phyloP scores from a whole-genome alignment of 2,113 vertebrate species.

The Argyrosomus japonicus region DNA sequence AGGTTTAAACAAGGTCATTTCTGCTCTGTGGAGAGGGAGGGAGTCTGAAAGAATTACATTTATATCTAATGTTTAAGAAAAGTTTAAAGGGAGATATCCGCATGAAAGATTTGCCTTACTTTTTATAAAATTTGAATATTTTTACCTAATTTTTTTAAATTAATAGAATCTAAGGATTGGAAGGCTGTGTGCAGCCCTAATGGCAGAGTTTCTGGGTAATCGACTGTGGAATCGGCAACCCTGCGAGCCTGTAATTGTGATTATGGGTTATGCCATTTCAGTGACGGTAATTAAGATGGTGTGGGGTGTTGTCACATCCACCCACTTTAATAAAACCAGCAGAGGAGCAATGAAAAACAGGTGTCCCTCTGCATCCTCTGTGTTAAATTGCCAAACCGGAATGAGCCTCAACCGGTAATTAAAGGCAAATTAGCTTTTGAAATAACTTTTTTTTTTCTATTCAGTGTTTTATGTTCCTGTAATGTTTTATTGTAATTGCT shows the following conservation, averaged over 20 bases:
- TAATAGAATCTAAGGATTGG: slow-evolving; percentile 14
- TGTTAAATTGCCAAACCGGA: slow-evolving; percentile 52
- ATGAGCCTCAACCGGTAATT: slow-evolving; percentile 60
- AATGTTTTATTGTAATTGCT: slow-evolving; percentile 41
- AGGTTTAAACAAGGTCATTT: slow-evolving; percentile 31
- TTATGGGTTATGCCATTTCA: slow-evolving; percentile 55
- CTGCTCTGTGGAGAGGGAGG: slow-evolving; percentile 14
- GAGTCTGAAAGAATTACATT: not conserved
- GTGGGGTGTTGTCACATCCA: slow-evolving; percentile 47
- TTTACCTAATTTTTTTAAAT: slow-evolving; percentile 18
- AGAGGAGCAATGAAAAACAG: slow-evolving; percentile 48
- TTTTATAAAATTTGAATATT: slow-evolving; percentile 21
- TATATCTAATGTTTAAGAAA: not conserved
- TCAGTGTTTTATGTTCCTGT: slow-evolving; percentile 37
- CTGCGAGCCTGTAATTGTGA: slow-evolving; percentile 63
- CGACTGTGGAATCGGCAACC: slow-evolving; percentile 29
- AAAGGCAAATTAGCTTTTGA: slow-evolving; percentile 61
- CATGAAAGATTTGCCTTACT: not conserved
- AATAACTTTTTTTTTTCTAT: slow-evolving; percentile 22
- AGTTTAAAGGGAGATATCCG: not conserved
- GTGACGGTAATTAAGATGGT: slow-evolving; percentile 61
- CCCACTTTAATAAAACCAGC: slow-evolving; percentile 59
- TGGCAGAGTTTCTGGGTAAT: slow-evolving; percentile 46
- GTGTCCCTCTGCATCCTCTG: slow-evolving; percentile 54
- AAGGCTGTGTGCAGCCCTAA: slow-evolving; percentile 7